Base-by-base conservation (phyloP, 1,140 invertebrate genomes). In the Babylonia areolata region DNA sequence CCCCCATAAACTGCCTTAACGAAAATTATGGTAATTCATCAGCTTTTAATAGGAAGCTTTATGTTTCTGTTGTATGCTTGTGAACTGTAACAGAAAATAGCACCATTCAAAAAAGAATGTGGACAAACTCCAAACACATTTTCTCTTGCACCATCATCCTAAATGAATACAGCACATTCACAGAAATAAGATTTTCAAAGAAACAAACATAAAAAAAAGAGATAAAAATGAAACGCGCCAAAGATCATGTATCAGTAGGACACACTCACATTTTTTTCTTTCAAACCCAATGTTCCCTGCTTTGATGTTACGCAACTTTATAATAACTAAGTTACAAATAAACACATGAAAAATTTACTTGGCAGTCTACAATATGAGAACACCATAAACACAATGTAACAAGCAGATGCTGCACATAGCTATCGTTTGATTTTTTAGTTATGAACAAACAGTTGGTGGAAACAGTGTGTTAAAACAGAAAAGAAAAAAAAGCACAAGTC, bases 1-100 rank as follows among this genome's bases (percentile, higher is more conserved):
- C 58, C 58, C 58, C 58, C 15, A 23, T 23, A 28, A 23, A 28
- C 58, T 64, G 58, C 39, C 58, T 69, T n/a, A 12, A 51, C 20
- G 82, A 42, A 73, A 42, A 84, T 11, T 12, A 58, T 80, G 40
- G 5, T 20, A 12, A 58, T 31, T 37, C 3, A 54, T 58, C 78
- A 80, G 28, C 78, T 54, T n/a, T n/a, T 3, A 80, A 80, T 28
- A 54, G 78, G 78, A 80, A 80, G 78, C 78, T 51, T 54, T 31
- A 46, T 54, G 11, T 42, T 51, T 33, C 78, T n/a, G 71, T 75
- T 84, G 64, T 46, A 46, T 58, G 78, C 40, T 37, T 64, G 69
- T 84, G 69, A 84, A 84, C 71, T 84, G 69, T 84, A 84, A 84
- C 64, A 40, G 71, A 84, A 84, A 84, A 73, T 84, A 84, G 82